These are phyloP conservation scores for Coelinius sp. DNA, from an alignment of 2,888 invertebrate genomes.

Conservation along the genomic window DNA sequence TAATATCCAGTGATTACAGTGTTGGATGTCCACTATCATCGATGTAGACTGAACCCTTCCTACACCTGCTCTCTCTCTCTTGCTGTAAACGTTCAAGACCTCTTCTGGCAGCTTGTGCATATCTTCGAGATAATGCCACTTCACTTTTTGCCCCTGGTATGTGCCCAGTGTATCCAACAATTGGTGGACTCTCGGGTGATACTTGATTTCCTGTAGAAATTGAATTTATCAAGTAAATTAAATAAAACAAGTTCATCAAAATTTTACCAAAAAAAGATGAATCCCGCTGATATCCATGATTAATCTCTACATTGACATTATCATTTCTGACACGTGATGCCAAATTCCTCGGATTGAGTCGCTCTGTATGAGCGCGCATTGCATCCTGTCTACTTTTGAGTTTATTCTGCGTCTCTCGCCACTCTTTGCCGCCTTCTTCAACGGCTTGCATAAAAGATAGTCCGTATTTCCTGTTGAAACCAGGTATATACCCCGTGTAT, in stretches of 20 bases:
- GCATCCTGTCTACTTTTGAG: conserved; percentile 58
- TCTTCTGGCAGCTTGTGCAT: conserved; percentile 78
- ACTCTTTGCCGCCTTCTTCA: conserved; percentile 74
- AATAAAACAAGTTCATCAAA: too few species aligned
- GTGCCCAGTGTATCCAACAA: conserved; percentile 82
- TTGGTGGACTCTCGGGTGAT: conserved; percentile 79
- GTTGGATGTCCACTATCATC: conserved; percentile 53
- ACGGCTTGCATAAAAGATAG: conserved; percentile 71
- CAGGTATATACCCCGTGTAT: conserved; percentile 81
- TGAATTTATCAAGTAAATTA: neutral
- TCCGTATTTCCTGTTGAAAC: conserved; percentile 77
- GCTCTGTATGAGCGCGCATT: conserved; percentile 59
- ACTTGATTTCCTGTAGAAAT: conserved; percentile 74
- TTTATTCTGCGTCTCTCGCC: conserved; percentile 69
- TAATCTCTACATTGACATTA: conserved; percentile 58
- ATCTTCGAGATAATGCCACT: conserved; percentile 79
- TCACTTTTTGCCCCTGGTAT: conserved; percentile 80
- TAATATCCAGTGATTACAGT: conserved; percentile 41
- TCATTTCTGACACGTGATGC: conserved; percentile 59
- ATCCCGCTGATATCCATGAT: conserved; percentile 56
- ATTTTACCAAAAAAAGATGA: conserved; percentile 58
- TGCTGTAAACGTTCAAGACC: conserved; percentile 76
- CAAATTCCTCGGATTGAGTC: conserved; percentile 59
- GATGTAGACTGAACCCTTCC: conserved; percentile 48
- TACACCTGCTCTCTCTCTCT: conserved; percentile 72